phyloP scores from a whole-genome alignment of 2,888 invertebrate species.

The Eulithis prunata region DNA sequence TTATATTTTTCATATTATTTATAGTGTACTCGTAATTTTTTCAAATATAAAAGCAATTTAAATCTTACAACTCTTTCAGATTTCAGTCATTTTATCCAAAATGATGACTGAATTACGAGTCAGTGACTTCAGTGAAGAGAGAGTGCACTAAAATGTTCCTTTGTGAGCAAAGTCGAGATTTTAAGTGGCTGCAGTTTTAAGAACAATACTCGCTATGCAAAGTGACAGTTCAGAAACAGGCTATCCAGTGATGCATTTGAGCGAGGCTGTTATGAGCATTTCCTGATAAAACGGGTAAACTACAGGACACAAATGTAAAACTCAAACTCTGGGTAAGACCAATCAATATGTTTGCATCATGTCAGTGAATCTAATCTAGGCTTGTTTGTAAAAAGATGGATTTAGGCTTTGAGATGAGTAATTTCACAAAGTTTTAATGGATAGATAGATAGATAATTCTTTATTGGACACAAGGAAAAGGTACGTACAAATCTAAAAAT shows the following conservation, averaged over 20 bases:
- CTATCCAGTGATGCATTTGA: slow-evolving; percentile 68
- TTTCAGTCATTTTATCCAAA: slow-evolving; percentile 38
- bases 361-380: too few relatives aligned
- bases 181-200: slow-evolving; percentile 71
- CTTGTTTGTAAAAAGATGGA: too few relatives aligned
- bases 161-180: slow-evolving; percentile 70
- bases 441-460: too few relatives aligned
- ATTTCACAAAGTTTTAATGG: too few relatives aligned
- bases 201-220: slow-evolving; percentile 70
- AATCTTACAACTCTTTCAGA: neutral
- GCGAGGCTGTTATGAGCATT: slow-evolving; percentile 39
- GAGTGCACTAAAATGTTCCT: slow-evolving; percentile 65
- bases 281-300: slow-evolving; percentile 7
- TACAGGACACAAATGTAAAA: slow-evolving; percentile 2
- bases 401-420: too few relatives aligned
- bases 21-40: too few relatives aligned
- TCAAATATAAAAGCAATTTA: slow-evolving; percentile 11
- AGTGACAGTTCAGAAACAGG: slow-evolving; percentile 62
- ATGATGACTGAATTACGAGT: slow-evolving; percentile 51
- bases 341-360: too few relatives aligned
- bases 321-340: too few relatives aligned
- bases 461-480: too few relatives aligned
- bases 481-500: too few relatives aligned
- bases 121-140: slow-evolving; percentile 45
- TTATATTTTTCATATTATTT: too few relatives aligned